Percentiles rank a stretch among this genome's conserved stretches.
phyloP scores from a whole-genome alignment of 1,140 invertebrate genomes.

The Rhagoletis pomonella region DNA sequence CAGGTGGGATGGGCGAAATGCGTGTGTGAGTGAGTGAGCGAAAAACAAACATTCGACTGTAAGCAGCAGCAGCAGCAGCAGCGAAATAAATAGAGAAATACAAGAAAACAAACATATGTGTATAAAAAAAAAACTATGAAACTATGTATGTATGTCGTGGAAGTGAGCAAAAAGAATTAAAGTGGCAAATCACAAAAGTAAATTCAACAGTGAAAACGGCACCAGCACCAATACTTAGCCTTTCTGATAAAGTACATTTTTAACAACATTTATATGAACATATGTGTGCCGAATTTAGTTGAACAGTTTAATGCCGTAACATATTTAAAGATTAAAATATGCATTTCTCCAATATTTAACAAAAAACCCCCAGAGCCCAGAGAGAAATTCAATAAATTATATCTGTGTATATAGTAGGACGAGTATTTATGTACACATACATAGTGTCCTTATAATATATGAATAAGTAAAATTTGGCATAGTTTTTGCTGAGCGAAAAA shows the following conservation, averaged over 20 bases:
- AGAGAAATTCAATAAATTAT: background rate
- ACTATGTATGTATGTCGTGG: background rate
- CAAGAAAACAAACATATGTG: background rate
- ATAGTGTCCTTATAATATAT: background rate
- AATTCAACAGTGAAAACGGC: background rate
- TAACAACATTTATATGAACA: background rate
- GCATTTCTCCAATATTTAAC: conserved; percentile 10
- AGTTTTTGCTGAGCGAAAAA: background rate
- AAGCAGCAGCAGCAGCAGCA: background rate
- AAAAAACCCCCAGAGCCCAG: background rate
- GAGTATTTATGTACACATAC: background rate
- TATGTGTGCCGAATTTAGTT: background rate
- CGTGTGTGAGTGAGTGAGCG: background rate
- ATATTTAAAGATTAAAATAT: conserved; percentile 7
- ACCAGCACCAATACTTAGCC: background rate
- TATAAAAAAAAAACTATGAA: background rate
- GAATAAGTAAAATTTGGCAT: background rate
- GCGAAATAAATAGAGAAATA: background rate
- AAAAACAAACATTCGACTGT: background rate
- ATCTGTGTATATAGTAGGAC: background rate
- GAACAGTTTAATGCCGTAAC: background rate
- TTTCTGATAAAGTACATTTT: background rate
- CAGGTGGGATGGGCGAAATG: background rate
- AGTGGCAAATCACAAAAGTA: background rate
- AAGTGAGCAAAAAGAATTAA: background rate